Evolutionary conservation across 2,113 vertebrate genomes (phyloP).

Genomic region (Ctenodactylus gundi): DNA sequence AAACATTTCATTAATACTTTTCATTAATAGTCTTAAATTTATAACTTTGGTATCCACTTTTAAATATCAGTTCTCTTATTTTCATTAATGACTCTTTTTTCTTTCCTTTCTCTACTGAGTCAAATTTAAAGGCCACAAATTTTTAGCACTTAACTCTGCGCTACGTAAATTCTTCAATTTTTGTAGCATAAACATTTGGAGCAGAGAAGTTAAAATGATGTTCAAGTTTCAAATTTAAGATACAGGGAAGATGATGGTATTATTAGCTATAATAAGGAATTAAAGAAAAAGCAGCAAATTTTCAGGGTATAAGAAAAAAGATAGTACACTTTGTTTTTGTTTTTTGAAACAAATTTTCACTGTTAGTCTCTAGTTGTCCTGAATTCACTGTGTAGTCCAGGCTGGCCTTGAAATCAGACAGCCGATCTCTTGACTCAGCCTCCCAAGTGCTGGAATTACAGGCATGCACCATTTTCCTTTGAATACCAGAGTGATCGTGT

Average conservation of each 20-base stretch:
- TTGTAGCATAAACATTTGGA: not conserved
- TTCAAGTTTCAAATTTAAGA: not conserved
- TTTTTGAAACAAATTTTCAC: no score
- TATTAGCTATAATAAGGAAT: slow-evolving; percentile 27
- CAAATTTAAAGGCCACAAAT: not conserved
- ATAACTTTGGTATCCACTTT: slow-evolving; percentile 27
- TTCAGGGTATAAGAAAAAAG: slow-evolving; percentile 12
- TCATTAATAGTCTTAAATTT: not conserved
- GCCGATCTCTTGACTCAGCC: no score
- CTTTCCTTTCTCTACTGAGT: not conserved
- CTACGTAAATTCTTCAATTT: slow-evolving; percentile 35
- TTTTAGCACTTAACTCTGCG: not conserved
- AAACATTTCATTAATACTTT: slow-evolving; percentile 24
- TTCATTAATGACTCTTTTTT: not conserved
- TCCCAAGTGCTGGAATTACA: no score
- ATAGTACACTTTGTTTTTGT: slow-evolving; percentile 36
- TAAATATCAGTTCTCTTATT: not conserved
- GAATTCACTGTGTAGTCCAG: no score
- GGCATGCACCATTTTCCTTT: slow-evolving; percentile 39
- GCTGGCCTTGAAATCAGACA: no score
- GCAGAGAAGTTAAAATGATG: not conserved
- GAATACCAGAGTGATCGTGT: not conserved
- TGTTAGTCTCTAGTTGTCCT: no score
- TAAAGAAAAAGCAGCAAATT: not conserved
- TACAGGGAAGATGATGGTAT: not conserved